A percentile compares a stretch with the other conserved stretches of the same genome.
These are phyloP conservation scores for Tyrannus savana DNA, from an alignment of 2,113 vertebrate genomes.

Conservation along the genomic window DNA sequence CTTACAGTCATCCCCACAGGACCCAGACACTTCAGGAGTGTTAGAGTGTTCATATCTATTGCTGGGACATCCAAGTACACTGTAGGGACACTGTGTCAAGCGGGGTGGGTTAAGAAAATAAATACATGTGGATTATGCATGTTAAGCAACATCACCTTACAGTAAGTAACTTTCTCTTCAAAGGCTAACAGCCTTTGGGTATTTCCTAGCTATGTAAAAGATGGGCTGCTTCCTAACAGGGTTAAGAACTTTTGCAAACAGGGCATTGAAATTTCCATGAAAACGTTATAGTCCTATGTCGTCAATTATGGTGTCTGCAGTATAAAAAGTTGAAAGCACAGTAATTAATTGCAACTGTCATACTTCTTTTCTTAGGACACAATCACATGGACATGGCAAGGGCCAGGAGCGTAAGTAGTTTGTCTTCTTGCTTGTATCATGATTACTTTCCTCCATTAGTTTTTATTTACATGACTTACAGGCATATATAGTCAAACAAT, in stretches of 20 bases:
- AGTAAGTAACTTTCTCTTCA: background rate
- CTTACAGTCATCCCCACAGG: background rate
- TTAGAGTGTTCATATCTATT: background rate
- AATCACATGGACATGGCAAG: slow-evolving; percentile 98
- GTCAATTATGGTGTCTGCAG: background rate
- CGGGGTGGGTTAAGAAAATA: background rate
- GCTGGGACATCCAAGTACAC: background rate
- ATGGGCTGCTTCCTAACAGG: background rate
- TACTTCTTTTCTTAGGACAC: slow-evolving; percentile 81
- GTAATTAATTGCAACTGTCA: background rate
- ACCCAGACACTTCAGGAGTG: background rate
- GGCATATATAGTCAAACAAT: background rate
- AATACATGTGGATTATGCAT: background rate
- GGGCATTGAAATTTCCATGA: background rate
- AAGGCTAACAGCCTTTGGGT: background rate
- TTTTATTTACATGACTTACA: background rate
- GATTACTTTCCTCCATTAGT: background rate
- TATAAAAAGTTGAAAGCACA: background rate
- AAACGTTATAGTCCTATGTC: background rate
- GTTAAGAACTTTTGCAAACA: background rate
- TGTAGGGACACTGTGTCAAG: background rate
- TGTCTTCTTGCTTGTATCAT: background rate
- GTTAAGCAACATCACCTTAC: background rate
- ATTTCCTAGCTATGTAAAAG: background rate
- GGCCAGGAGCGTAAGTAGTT: slow-evolving; percentile 90